These are phyloP conservation scores for Sogatella furcifera DNA, from an alignment of 1,140 invertebrate genomes.

Conservation along the genomic window DNA sequence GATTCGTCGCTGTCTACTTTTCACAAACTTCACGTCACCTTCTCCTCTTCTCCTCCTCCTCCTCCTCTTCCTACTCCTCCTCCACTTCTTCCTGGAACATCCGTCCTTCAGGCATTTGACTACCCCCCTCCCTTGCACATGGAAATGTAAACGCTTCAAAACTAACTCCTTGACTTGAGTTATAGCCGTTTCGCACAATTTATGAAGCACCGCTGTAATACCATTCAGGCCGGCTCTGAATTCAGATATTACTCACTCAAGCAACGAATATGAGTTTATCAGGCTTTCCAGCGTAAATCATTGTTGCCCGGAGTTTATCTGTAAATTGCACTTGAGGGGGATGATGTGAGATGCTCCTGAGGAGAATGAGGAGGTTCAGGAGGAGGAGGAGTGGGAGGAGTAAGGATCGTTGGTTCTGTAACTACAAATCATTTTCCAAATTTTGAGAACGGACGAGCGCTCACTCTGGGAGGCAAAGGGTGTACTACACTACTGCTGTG, in stretches of 20 bases:
- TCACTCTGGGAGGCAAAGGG: background rate
- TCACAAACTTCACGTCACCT: background rate
- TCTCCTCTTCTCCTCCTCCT: background rate
- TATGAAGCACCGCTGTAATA: conserved; percentile 38
- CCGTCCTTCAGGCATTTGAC: background rate
- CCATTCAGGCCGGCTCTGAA: conserved; percentile 36
- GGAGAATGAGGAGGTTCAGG: background rate
- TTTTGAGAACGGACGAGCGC: conserved; percentile 7
- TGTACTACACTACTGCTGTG: no score
- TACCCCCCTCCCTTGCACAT: background rate
- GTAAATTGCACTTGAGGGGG: conserved; percentile 33
- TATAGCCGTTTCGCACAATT: conserved; percentile 33
- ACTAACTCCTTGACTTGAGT: conserved; percentile 27
- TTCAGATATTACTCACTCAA: conserved; percentile 37
- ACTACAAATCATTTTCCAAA: conserved; percentile 9
- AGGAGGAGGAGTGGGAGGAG: background rate
- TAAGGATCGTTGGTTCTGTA: background rate
- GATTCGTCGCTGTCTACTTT: background rate
- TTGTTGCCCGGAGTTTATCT: conserved; percentile 32
- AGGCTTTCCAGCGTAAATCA: conserved; percentile 36
- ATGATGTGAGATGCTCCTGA: background rate
- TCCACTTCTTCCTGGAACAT: background rate
- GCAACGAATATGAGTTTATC: conserved; percentile 37
- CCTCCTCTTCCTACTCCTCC: background rate
- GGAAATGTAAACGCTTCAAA: conserved; percentile 3